phyloP scores from a whole-genome alignment of 2,113 vertebrate genomes.

The Phyllostomus discolor region DNA sequence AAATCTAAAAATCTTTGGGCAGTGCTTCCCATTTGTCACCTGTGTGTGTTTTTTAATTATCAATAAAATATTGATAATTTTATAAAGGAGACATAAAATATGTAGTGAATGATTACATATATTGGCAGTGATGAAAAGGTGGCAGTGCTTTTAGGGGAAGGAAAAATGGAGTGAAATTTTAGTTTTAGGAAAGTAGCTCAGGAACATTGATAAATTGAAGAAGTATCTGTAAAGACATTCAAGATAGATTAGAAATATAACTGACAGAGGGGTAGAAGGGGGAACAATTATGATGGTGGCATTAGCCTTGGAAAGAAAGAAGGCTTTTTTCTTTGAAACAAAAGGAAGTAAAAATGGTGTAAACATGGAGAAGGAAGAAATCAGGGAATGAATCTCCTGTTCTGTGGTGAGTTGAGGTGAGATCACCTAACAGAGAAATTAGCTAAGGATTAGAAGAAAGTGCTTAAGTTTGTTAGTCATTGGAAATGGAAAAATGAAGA shows the following conservation, averaged over 20 bases:
- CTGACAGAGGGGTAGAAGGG: background rate
- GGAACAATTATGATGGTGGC: background rate
- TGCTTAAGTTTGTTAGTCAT: background rate
- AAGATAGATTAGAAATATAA: background rate
- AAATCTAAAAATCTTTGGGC: conserved; percentile 6
- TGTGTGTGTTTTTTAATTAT: background rate
- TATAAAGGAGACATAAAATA: background rate
- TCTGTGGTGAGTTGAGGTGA: background rate
- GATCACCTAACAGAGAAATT: background rate
- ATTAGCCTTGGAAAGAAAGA: background rate
- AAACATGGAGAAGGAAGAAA: background rate
- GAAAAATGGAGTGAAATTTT: background rate
- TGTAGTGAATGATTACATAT: background rate
- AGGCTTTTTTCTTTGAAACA: background rate
- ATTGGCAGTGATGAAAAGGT: background rate
- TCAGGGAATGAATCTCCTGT: background rate
- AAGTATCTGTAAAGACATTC: background rate
- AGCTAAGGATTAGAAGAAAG: background rate
- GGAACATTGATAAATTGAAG: background rate
- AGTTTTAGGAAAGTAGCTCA: background rate
- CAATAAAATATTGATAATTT: conserved; percentile 1
- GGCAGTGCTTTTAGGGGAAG: background rate
- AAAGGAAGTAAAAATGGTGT: background rate
- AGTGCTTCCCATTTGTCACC: background rate
- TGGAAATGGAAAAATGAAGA: background rate